Percentiles rank a stretch among this genome's conserved stretches.
phyloP scores from a whole-genome alignment of 2,113 vertebrate genomes.

The Casuarius casuarius region DNA sequence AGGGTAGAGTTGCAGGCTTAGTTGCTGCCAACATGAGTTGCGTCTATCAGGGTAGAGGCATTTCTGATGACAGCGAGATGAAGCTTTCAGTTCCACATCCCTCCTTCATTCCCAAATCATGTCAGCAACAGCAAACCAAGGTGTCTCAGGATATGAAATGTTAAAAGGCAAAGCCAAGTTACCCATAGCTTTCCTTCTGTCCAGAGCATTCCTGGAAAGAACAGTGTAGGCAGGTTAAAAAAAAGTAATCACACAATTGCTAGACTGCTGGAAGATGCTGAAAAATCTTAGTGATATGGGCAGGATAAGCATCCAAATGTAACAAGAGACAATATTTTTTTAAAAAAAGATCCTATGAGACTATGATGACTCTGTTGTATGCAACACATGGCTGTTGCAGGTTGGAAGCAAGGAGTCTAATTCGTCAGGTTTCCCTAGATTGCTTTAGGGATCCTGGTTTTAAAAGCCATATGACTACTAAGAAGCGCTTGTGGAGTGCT shows the following conservation, averaged over 20 bases:
- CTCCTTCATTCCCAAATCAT: background rate
- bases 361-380: background rate
- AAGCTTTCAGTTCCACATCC: background rate
- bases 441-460: background rate
- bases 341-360: background rate
- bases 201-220: background rate
- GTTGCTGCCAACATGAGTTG: background rate
- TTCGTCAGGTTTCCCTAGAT: fast-evolving
- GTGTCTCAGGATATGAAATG: background rate
- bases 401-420: background rate
- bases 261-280: background rate
- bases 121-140: background rate
- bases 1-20: background rate
- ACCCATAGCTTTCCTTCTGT: background rate
- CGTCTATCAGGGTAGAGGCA: background rate
- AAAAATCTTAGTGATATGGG: background rate
- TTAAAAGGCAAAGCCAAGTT: background rate
- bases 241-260: background rate
- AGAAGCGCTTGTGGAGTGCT: background rate
- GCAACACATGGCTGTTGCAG: background rate
- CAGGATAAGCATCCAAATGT: background rate
- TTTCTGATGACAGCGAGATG: background rate
- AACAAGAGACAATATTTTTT: background rate
- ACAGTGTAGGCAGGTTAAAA: background rate
- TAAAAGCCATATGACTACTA: background rate